A percentile compares a stretch with the other conserved stretches of the same genome.
These are phyloP conservation scores for Trematomus loennbergii DNA, from an alignment of 2,113 vertebrate species.

Conservation along the genomic window DNA sequence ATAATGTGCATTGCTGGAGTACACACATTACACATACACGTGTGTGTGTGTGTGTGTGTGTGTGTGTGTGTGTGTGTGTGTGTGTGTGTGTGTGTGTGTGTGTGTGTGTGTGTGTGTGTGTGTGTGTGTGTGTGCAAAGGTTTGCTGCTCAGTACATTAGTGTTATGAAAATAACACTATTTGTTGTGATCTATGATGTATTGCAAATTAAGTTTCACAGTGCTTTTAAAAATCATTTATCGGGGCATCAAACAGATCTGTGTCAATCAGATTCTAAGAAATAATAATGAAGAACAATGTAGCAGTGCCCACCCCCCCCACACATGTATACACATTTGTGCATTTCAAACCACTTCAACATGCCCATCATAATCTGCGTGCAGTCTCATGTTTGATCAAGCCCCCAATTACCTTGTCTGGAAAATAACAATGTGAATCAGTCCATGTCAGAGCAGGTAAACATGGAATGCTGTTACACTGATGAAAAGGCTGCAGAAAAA, in stretches of 20 bases:
- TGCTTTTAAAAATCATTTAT: constrained; percentile 33
- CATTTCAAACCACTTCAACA: not conserved
- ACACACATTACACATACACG: not conserved
- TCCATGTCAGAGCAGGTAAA: not conserved
- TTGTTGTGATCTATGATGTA: constrained; percentile 61
- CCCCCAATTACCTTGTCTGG: not conserved
- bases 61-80: too few species aligned
- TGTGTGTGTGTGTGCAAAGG: not conserved
- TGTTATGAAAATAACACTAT: constrained; percentile 65
- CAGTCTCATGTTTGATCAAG: not conserved
- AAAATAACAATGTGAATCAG: not conserved
- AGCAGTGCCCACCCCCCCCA: not conserved
- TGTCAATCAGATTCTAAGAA: not conserved
- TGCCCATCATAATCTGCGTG: not conserved
- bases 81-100: not conserved
- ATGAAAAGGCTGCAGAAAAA: not conserved
- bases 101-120: not conserved
- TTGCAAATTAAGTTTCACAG: constrained; percentile 55
- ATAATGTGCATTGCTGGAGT: constrained; percentile 39
- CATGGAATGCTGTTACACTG: not conserved
- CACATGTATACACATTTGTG: too few species aligned
- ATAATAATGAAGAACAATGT: too few species aligned
- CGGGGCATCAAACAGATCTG: constrained; percentile 29
- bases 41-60: not conserved
- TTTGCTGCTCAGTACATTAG: constrained; percentile 32